Conservation (phyloP, 2,888 invertebrate genomes). For the Meliscaeva auricollis region DNA sequence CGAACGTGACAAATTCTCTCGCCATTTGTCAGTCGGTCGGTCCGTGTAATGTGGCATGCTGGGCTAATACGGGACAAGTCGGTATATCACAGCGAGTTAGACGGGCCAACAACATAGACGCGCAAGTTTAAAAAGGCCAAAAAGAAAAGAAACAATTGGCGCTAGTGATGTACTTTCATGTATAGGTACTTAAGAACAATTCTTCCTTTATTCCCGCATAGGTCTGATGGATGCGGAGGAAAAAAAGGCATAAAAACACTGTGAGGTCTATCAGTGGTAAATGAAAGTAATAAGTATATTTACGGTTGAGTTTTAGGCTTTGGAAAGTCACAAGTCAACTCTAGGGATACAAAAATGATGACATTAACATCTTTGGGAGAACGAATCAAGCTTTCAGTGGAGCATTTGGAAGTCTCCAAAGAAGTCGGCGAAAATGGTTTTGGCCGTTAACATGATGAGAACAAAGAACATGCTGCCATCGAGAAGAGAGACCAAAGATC, state of each 20-base stretch:
- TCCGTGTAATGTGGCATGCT: conserved; percentile 64
- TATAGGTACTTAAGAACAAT: conserved; percentile 32
- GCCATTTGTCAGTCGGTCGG: conserved; percentile 68
- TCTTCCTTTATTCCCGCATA: conserved; percentile 10
- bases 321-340: too few relatives aligned
- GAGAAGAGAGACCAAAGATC: too few relatives aligned
- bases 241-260: not conserved
- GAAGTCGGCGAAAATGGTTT: too few relatives aligned
- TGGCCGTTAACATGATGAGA: too few relatives aligned
- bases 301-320: too few relatives aligned
- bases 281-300: too few relatives aligned
- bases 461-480: too few relatives aligned
- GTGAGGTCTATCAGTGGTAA: conserved; percentile 32
- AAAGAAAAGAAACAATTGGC: conserved; percentile 59
- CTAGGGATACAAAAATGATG: too few relatives aligned
- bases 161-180: conserved; percentile 49
- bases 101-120: conserved; percentile 51
- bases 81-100: conserved; percentile 57
- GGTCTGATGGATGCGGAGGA: conserved; percentile 5
- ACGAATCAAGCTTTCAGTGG: too few relatives aligned
- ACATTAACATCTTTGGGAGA: too few relatives aligned
- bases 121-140: conserved; percentile 62
- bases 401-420: too few relatives aligned
- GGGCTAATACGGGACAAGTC: conserved; percentile 66
- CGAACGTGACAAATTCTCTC: conserved; percentile 82